Evolutionary conservation across 2,113 vertebrate genomes (phyloP), one percentile per base, ranked within the genome.

Genomic region (Dromiciops gliroides): DNA sequence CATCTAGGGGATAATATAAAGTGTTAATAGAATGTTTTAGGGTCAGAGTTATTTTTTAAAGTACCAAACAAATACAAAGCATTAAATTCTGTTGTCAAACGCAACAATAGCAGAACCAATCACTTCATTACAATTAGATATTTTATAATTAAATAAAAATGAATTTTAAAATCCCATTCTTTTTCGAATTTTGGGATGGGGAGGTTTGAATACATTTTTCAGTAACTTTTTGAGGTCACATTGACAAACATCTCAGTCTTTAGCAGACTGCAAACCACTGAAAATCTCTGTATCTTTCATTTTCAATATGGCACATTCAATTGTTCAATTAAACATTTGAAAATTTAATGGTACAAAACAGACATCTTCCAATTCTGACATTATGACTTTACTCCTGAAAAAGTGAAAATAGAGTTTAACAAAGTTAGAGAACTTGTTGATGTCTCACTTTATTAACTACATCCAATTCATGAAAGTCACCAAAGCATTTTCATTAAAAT

Each of bases 401-500:
- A 97, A 89, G 94, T 91, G 47, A 7, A 94, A 90, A 91, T 92
- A 52, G 95, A 44, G 11, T 95, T 93, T 90, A 95, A 96, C 95
- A n/a, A 92, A 49, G 48, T 50, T 0, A 25, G 51, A 44, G 37
- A 96, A 52, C 88, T 95, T 94, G 0, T 75, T 96, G 89, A 97
- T 50, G 91, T 95, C 95, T 97, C 89, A 90, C n/a, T 93, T 96
- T 97, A 50, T 97, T 95, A 90, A 91, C 91, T 52, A 93, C 96
- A 90, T 28, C 44, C 47, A 97, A 96, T 93, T 94, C 96, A 96
- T 90, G 94, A 89, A 97, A 96, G 52, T 25, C 26, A 93, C 53
- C 90, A 95, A 93, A 97, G 0, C 14, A 37, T 96, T 96, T 97
- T 93, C 92, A 94, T 96, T 95, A 96, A 97, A 97, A 95, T 28